These are phyloP conservation scores for Melinopterus prodromus DNA, from an alignment of 2,888 invertebrate genomes.

Conservation along the genomic window DNA sequence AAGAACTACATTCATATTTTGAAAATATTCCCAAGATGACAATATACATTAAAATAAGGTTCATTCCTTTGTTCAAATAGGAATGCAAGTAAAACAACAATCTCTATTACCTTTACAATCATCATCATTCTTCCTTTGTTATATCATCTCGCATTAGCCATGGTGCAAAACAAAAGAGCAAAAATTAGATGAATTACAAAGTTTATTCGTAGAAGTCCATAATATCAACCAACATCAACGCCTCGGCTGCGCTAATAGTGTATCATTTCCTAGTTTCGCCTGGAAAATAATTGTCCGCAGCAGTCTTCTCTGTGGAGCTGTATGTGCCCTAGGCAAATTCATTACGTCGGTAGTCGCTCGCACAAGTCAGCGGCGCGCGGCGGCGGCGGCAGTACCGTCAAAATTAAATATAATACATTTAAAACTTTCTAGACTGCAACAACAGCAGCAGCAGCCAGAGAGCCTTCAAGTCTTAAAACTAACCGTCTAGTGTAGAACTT, in stretches of 20 bases:
- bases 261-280: neutral
- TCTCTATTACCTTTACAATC: too few species aligned
- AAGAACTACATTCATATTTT: too few species aligned
- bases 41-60: too few species aligned
- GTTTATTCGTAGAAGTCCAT: too few species aligned
- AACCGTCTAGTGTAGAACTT: constrained; percentile 31
- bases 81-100: too few species aligned
- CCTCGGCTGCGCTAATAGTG: constrained; percentile 35
- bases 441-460: constrained; percentile 18
- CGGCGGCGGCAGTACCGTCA: constrained; percentile 25
- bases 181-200: too few species aligned
- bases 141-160: too few species aligned
- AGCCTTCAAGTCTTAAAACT: constrained; percentile 33
- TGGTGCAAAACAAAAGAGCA: too few species aligned
- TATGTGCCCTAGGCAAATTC: neutral
- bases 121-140: too few species aligned
- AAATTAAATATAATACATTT: constrained; percentile 39
- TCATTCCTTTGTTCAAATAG: too few species aligned
- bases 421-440: constrained; percentile 39
- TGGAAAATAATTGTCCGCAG: neutral
- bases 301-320: neutral
- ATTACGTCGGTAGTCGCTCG: neutral
- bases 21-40: too few species aligned
- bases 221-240: too few species aligned
- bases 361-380: neutral